Conservation (phyloP, 2,113 vertebrate genomes). For the Seriola rivoliana region DNA sequence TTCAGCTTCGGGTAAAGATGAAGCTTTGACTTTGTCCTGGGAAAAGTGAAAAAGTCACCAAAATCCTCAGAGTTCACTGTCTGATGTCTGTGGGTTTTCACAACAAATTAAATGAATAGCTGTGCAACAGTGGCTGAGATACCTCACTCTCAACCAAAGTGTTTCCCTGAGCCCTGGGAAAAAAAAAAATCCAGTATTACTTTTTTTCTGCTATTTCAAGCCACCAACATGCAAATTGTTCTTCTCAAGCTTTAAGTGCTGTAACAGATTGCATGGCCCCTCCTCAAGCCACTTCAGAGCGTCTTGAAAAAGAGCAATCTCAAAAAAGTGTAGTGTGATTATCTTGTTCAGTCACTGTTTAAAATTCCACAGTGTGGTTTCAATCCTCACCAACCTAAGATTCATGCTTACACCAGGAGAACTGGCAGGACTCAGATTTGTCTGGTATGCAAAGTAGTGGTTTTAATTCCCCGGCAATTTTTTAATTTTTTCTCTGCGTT, state of each 20-base stretch:
- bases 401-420: constrained; percentile 7
- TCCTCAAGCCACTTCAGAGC: constrained; percentile 7
- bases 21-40: no score
- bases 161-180: background rate
- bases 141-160: background rate
- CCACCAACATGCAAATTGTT: constrained; percentile 27
- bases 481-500: background rate
- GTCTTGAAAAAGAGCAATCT: constrained; percentile 23
- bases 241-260: constrained; percentile 5
- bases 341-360: constrained; percentile 41
- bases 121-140: background rate
- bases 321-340: constrained; percentile 21
- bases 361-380: constrained; percentile 37
- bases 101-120: background rate
- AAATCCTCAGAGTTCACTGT: no score
- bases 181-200: background rate
- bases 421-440: constrained; percentile 1
- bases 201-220: constrained; percentile 21
- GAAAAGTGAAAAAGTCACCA: no score
- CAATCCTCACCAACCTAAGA: constrained; percentile 18
- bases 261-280: constrained; percentile 16
- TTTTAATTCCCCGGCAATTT: constrained; percentile 15
- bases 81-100: background rate
- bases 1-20: no score
- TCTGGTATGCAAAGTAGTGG: constrained; percentile 16